Percentiles rank a stretch among this genome's conserved stretches.
Evolutionary conservation across 2,888 invertebrate genomes (phyloP).

Genomic region (Tipula helvola): DNA sequence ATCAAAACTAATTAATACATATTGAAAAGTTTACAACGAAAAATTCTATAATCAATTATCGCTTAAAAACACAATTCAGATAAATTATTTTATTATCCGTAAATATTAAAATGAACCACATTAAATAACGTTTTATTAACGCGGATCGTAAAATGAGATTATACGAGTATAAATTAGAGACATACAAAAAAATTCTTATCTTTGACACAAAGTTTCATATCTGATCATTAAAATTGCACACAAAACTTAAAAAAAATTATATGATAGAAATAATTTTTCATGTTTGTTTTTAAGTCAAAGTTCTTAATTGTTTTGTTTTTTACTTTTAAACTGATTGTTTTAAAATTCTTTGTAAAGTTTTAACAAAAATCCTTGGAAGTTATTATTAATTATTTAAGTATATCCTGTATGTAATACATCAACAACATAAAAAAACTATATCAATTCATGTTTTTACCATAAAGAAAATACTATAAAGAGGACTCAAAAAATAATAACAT

Average conservation of each 20-base stretch:
- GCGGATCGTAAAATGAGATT: background rate
- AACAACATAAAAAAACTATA: background rate
- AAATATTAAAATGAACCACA: background rate
- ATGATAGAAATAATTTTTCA: background rate
- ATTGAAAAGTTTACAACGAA: too few relatives aligned
- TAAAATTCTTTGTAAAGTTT: background rate
- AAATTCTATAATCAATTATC: too few relatives aligned
- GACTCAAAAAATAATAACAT: too few relatives aligned
- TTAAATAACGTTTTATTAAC: background rate
- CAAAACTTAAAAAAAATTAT: background rate
- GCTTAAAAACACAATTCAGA: background rate
- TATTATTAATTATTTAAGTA: background rate
- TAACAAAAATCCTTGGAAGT: background rate
- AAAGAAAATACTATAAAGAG: too few relatives aligned
- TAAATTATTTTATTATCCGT: background rate
- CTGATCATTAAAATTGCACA: background rate
- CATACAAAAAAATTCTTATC: background rate
- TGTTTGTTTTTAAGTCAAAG: background rate
- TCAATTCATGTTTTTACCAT: background rate
- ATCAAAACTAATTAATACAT: too few relatives aligned
- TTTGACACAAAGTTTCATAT: background rate
- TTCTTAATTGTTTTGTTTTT: background rate
- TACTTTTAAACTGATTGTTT: background rate
- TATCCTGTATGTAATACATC: background rate
- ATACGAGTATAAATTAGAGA: background rate